Evolutionary conservation across 2,113 vertebrate species (phyloP).

Genomic region (Elgaria multicarinata): DNA sequence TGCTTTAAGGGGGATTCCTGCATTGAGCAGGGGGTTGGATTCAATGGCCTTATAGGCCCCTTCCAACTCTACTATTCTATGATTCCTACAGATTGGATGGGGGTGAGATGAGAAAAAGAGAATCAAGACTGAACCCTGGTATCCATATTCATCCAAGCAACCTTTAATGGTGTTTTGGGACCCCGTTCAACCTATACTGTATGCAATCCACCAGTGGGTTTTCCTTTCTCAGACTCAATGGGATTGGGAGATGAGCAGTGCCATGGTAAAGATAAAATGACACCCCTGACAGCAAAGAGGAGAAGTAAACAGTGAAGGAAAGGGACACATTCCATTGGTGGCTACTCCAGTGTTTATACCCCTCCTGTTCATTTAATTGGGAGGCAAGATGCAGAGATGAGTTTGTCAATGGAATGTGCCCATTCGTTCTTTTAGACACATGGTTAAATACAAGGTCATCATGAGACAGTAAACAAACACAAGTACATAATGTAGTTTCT

Average conservation of each 20-base stretch:
- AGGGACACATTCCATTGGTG: neutral
- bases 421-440: slow-evolving; percentile 3
- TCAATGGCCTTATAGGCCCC: no score
- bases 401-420: neutral
- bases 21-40: no score
- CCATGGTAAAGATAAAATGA: neutral
- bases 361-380: neutral
- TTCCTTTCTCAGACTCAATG: neutral
- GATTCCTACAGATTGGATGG: no score
- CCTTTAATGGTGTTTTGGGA: neutral
- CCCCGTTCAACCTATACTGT: neutral
- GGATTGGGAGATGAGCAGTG: neutral
- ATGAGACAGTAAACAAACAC: neutral
- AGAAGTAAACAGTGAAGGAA: no score
- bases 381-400: no score
- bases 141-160: neutral
- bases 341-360: neutral
- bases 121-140: neutral
- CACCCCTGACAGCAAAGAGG: neutral
- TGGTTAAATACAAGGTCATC: neutral
- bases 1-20: no score
- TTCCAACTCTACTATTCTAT: no score
- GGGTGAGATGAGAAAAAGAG: neutral
- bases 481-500: neutral
- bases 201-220: neutral